phyloP scores from a whole-genome alignment of 1,140 invertebrate species.

The Diuraphis noxia region DNA sequence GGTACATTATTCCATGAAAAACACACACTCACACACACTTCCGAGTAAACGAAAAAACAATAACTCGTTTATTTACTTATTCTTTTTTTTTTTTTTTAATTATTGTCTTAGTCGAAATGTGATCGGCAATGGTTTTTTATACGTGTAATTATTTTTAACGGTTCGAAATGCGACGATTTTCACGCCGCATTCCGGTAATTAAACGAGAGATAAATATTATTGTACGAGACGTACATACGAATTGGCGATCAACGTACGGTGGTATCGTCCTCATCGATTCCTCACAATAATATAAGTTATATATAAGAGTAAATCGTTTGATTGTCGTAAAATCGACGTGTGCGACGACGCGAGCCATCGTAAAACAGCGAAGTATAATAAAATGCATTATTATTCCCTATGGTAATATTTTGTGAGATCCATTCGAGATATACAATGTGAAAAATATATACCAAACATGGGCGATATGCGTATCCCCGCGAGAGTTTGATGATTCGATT shows the following conservation, averaged over 20 bases:
- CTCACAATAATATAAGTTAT: neutral
- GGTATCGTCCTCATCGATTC: neutral
- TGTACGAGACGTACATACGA: neutral
- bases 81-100: neutral
- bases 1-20: constrained; percentile 6
- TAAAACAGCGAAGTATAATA: neutral
- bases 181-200: neutral
- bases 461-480: neutral
- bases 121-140: neutral
- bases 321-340: neutral
- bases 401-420: neutral
- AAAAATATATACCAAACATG: neutral
- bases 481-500: neutral
- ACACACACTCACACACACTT: neutral
- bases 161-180: neutral
- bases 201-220: neutral
- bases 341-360: neutral
- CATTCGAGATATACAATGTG: neutral
- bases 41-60: neutral
- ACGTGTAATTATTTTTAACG: neutral
- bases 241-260: neutral
- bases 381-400: neutral
- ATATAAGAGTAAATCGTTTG: neutral
- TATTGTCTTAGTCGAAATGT: neutral
- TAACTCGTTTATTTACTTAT: constrained; percentile 9